Base-by-base conservation (phyloP, 2,888 invertebrate species). In the Tetragonula carbonaria region DNA sequence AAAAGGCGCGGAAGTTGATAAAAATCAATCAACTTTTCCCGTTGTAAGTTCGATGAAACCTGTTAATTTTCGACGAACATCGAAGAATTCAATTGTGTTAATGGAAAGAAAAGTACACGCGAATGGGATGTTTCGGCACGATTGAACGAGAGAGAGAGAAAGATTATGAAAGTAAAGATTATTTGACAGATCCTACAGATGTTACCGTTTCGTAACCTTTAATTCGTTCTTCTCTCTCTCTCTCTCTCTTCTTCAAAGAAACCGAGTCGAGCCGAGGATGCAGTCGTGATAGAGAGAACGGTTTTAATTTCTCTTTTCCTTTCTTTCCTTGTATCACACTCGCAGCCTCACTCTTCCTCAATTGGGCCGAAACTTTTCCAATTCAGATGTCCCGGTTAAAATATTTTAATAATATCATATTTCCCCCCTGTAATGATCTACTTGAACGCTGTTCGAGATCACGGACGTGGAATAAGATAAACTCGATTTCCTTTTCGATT, bases 331-430 rank as follows among this genome's bases (percentile, higher is more conserved):
- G 45, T 45, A 2, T 23, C 72, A 53, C 23, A 14, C 45, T 45
- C 45, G 50, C n/a, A 68, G 50, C 3, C 50, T 33, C 33, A 33
- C 33, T 21, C 4, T 50, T 23, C 16, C 33, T 55, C 51, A 51
- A 77, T 62, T 77, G 70, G n/a, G 14, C 62, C 38, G 50, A 28
- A 77, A 77, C 62, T 77, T 77, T 77, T 77, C 70, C 76, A 77
- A 71, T 77, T 77, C 33, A 53, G 51, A 62, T 51, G 51, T 38
- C 38, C 33, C 50, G 5, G 51, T 6, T 53, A 53, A 33, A 62
- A 51, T 45, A 45, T 73, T 62, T 73, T 62, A 77, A 76, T 70
- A 70, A 62, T 70, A 59, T 51, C 62, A 62, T 62, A 71, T 51
- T 53, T 62, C 23, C 33, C 33, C 38, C 23, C 51, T 51, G 5